phyloP scores from a whole-genome alignment of 2,888 invertebrate genomes.

The Sinelater perroti region DNA sequence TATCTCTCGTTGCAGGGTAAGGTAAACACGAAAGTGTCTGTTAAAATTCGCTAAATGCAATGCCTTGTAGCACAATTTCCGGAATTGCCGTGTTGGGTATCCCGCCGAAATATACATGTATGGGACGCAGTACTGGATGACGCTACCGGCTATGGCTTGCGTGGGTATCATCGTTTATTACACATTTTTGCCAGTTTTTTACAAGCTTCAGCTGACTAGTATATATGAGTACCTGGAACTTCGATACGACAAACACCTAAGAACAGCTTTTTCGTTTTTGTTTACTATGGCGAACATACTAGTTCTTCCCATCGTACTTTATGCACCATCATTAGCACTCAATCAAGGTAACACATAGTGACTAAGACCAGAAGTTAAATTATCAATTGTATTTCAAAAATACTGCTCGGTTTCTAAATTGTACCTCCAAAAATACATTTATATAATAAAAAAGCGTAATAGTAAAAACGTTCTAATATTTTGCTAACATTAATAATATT shows the following conservation, averaged over 20 bases:
- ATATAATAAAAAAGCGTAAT: no score
- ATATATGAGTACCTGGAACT: conserved; percentile 74
- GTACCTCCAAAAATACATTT: no score
- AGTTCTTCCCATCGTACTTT: conserved; percentile 73
- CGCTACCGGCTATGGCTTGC: conserved; percentile 57
- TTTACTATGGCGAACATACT: conserved; percentile 68
- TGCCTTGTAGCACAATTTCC: conserved; percentile 77
- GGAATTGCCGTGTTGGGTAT: conserved; percentile 78
- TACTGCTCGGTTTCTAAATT: no score
- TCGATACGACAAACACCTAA: conserved; percentile 68
- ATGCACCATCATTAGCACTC: conserved; percentile 75
- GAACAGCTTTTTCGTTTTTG: conserved; percentile 68
- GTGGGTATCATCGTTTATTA: conserved; percentile 52
- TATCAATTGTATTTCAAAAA: no score
- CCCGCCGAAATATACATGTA: conserved; percentile 78
- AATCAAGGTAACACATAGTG: conserved; percentile 67
- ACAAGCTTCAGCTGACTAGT: conserved; percentile 73
- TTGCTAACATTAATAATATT: no score
- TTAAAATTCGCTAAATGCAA: no score
- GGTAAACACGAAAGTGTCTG: no score
- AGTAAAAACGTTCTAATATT: no score
- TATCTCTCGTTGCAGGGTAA: conserved; percentile 75
- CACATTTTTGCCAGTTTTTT: conserved; percentile 72
- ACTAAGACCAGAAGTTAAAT: no score
- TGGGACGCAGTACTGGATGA: conserved; percentile 71